Base-by-base conservation (phyloP, 1,140 invertebrate genomes). In the Dendrolimus kikuchii region DNA sequence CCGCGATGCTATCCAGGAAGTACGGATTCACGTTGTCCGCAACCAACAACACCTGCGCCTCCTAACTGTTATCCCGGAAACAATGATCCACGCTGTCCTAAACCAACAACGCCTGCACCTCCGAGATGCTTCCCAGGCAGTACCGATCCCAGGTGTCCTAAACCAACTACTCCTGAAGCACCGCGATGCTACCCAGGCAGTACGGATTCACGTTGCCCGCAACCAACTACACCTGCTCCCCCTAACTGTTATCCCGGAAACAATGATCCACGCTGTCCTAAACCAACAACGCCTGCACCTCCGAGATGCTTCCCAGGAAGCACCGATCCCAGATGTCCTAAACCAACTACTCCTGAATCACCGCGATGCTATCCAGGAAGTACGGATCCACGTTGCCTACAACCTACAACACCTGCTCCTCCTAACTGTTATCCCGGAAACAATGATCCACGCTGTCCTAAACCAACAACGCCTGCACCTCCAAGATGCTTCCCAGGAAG, bases 231-330 rank as follows among this genome's bases (percentile, higher is more conserved):
- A 36, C 57, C 55, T 46, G 51, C 62, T 7, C 46, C 63, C 5
- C 70, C 68, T 5, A 60, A 58, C 5, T 88, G 87, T 57, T 82
- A 69, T 52, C 87, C 86, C 4, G 88, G 88, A 23, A 77, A 69
- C 41, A 62, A 10, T 9, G 78, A 87, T 74, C 83, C 70, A 39
- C 54, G 68, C 23, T 84, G 76, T 50, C 86, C 86, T 42, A 64
- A 63, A 49, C 54, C 68, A 10, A 60, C 71, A n/a, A 71, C 68
- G 36, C 53, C 64, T 5, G 60, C 51, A 52, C 57, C 75, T 55
- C 70, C 68, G 5, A 60, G 58, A 5, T 88, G 87, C 57, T 82
- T 69, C 53, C 87, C 86, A 4, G 88, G 88, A 9, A 77, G 72
- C 42, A 62, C 46, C 8, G 78, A 87, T 74, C 82, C 87, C 46